Conservation (phyloP, 2,888 invertebrate genomes). For the Epistrophella euchroma region DNA sequence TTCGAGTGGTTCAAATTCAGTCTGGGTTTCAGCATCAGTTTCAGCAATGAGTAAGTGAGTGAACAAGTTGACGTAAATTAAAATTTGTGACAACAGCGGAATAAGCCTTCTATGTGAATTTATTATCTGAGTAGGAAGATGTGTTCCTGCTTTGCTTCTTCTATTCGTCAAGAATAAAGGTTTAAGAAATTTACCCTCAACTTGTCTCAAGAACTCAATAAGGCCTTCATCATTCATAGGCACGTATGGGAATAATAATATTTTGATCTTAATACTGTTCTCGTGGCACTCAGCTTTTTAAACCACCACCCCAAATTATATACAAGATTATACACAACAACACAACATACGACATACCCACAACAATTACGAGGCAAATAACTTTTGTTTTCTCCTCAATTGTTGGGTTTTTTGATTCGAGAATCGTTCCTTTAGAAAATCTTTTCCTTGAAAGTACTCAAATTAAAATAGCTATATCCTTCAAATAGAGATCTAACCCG, state of each 20-base stretch:
- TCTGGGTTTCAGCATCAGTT: background rate
- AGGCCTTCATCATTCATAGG: conserved; percentile 37
- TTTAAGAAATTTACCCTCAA: background rate
- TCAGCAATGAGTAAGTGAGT: conserved; percentile 36
- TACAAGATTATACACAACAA: no score
- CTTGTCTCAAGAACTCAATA: conserved; percentile 40
- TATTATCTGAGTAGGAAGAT: conserved; percentile 33
- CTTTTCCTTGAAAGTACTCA: no score
- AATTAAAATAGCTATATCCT: no score
- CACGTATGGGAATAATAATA: background rate
- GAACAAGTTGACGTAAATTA: conserved; percentile 66
- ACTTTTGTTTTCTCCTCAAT: no score
- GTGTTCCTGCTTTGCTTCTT: background rate
- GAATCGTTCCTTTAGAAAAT: no score
- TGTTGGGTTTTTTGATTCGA: no score
- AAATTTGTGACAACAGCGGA: conserved; percentile 66
- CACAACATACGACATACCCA: no score
- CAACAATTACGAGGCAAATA: no score
- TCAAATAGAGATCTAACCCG: no score
- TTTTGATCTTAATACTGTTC: background rate
- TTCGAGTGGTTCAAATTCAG: conserved; percentile 29
- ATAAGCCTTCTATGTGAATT: conserved; percentile 41
- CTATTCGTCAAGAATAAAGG: background rate
- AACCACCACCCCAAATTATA: background rate
- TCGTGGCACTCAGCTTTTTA: background rate